Evolutionary conservation across 2,888 invertebrate genomes (phyloP).

Genomic region (Dynastes tityus): DNA sequence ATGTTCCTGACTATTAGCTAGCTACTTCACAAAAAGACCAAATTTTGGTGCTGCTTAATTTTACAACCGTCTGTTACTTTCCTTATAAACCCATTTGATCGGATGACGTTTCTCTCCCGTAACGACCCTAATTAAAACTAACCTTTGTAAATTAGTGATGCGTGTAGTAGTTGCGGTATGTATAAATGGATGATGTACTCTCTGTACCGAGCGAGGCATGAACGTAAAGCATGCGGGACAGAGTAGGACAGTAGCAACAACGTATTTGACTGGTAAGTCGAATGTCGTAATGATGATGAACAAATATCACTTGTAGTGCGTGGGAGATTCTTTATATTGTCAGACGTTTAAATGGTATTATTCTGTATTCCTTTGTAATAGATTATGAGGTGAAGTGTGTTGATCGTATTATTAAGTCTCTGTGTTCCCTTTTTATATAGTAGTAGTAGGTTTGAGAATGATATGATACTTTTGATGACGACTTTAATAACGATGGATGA

Average conservation of each 20-base stretch:
- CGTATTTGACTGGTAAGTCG: conserved; percentile 1
- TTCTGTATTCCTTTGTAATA: not conserved
- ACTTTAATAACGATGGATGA: too few species aligned
- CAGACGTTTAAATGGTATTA: not conserved
- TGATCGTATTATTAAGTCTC: not conserved
- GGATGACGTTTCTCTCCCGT: conserved; percentile 29
- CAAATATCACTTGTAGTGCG: not conserved
- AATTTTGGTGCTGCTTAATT: not conserved
- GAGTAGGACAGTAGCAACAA: not conserved
- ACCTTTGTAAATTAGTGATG: conserved; percentile 44
- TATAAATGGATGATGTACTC: not conserved
- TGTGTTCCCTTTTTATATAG: not conserved
- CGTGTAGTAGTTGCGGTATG: conserved; percentile 21
- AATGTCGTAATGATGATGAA: conserved; percentile 4
- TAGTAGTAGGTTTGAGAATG: too few species aligned
- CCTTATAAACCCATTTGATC: not conserved
- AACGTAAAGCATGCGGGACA: not conserved
- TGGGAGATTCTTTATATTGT: not conserved
- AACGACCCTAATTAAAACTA: conserved; percentile 32
- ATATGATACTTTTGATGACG: too few species aligned
- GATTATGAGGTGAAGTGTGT: not conserved
- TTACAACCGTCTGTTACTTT: not conserved
- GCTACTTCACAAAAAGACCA: too few species aligned
- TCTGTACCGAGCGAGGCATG: conserved; percentile 1
- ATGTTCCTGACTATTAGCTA: too few species aligned